These are phyloP conservation scores for Nyctereutes procyonoides DNA, from an alignment of 2,113 vertebrate species.

Conservation along the genomic window DNA sequence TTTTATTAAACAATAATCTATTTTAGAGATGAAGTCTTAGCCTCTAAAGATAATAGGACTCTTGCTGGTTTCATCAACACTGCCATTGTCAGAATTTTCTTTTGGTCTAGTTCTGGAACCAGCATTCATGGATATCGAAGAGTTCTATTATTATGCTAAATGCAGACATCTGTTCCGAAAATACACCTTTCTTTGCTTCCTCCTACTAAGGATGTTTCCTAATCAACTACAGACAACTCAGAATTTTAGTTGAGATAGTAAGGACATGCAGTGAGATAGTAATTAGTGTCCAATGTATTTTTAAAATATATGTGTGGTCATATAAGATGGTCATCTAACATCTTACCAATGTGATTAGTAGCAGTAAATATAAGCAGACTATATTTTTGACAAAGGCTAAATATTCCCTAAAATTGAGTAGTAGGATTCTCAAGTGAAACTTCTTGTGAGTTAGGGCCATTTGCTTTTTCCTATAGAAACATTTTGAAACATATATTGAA, in stretches of 20 bases:
- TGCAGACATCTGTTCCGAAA: background rate
- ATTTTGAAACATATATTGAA: slow-evolving; percentile 15
- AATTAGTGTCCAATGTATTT: background rate
- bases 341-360: background rate
- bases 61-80: background rate
- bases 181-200: background rate
- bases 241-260: background rate
- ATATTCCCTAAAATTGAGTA: background rate
- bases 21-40: background rate
- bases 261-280: background rate
- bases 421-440: slow-evolving; percentile 53
- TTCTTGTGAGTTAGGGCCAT: background rate
- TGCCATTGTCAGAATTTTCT: background rate
- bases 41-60: background rate
- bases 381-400: slow-evolving; percentile 32
- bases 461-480: slow-evolving; percentile 30
- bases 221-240: background rate
- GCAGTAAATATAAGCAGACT: slow-evolving; percentile 23
- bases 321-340: background rate
- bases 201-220: background rate
- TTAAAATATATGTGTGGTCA: background rate
- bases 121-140: background rate
- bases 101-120: background rate
- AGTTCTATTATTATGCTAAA: background rate
- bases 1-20: background rate